These are phyloP conservation scores for Dreissena rostriformis DNA, from an alignment of 1,140 invertebrate species.

Conservation along the genomic window DNA sequence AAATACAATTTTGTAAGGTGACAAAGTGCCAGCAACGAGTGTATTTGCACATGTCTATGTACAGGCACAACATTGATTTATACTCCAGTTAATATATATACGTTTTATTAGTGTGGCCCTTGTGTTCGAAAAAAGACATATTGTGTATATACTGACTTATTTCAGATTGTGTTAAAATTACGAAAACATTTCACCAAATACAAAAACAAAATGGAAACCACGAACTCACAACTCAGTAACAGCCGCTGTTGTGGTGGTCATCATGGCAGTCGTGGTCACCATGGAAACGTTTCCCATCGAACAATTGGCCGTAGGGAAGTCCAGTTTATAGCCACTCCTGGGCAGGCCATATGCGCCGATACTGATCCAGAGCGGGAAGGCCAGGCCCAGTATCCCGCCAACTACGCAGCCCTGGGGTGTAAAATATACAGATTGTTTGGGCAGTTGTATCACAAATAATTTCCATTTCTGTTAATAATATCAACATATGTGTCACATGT, in stretches of 20 bases:
- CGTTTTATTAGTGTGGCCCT: too few species aligned
- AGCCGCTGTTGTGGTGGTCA: constrained; percentile 10
- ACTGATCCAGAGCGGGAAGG: constrained; percentile 90
- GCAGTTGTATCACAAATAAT: too few species aligned
- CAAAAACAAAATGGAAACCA: not conserved
- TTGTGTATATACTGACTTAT: too few species aligned
- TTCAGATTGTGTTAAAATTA: too few species aligned
- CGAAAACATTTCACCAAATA: not conserved
- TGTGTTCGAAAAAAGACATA: too few species aligned
- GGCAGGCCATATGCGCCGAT: constrained; percentile 84
- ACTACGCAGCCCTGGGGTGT: constrained; percentile 87
- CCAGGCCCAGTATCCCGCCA: constrained; percentile 87
- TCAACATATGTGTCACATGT: too few species aligned
- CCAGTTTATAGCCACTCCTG: constrained; percentile 24
- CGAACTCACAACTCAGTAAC: not conserved
- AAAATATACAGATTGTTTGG: too few species aligned
- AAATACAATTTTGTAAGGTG: not conserved
- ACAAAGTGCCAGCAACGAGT: not conserved
- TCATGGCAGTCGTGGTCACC: not conserved
- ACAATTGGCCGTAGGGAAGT: constrained; percentile 64
- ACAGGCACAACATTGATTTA: not conserved
- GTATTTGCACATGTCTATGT: not conserved
- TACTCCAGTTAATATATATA: not conserved
- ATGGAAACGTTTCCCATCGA: not conserved
- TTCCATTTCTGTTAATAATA: too few species aligned